These are phyloP conservation scores for Musca vetustissima DNA, from an alignment of 1,140 invertebrate genomes.

Conservation along the genomic window DNA sequence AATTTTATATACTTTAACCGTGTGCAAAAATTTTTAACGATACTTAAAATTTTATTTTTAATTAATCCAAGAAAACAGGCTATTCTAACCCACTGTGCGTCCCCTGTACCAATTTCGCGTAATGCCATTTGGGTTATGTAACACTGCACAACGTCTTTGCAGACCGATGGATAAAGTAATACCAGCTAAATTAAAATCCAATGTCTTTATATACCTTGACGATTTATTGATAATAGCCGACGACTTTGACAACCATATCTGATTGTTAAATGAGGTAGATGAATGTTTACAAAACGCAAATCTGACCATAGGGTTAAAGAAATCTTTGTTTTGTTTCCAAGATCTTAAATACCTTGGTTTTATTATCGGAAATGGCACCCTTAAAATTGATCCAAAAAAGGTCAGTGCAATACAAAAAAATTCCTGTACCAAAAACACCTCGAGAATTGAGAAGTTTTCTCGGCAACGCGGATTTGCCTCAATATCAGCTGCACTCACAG, in stretches of 20 bases:
- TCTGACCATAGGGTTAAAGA: constrained; percentile 57
- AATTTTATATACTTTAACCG: no score
- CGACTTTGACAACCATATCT: background rate
- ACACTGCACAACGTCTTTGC: background rate
- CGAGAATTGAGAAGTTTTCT: constrained; percentile 34
- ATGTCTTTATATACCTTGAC: background rate
- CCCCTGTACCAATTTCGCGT: background rate
- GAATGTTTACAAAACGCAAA: constrained; percentile 27
- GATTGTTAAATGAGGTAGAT: background rate
- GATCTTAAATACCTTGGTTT: constrained; percentile 38
- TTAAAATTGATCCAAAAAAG: constrained; percentile 31
- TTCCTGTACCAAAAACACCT: constrained; percentile 14
- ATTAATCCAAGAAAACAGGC: no score
- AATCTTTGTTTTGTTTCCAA: constrained; percentile 52
- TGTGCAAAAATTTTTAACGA: no score
- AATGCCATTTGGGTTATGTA: background rate
- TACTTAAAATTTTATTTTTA: no score
- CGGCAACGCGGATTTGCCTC: constrained; percentile 31
- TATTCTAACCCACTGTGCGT: no score
- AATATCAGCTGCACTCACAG: background rate
- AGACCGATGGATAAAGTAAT: background rate
- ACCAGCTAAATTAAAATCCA: background rate
- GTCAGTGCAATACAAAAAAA: constrained; percentile 24
- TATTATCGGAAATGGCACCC: constrained; percentile 27
- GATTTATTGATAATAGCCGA: background rate